Conservation (phyloP, 2,113 vertebrate species). For the Nymphicus hollandicus region DNA sequence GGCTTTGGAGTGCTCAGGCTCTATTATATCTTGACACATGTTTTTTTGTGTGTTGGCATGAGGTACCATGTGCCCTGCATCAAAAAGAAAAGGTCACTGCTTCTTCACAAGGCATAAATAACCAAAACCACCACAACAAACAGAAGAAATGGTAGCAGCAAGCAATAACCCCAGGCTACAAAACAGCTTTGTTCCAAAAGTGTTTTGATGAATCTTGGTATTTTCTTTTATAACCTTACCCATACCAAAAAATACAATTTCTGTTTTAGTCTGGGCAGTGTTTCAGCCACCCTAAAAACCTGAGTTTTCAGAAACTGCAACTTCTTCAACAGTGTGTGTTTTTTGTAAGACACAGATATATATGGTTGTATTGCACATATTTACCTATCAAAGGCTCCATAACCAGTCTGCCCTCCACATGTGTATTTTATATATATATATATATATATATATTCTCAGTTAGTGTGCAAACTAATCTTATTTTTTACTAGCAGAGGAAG, state of each 20-base stretch:
- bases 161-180: background rate
- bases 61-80: background rate
- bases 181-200: background rate
- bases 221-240: background rate
- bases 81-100: background rate
- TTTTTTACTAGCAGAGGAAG: background rate
- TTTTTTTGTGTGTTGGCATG: background rate
- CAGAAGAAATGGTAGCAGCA: background rate
- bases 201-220: background rate
- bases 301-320: background rate
- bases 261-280: background rate
- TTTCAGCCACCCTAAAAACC: background rate
- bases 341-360: background rate
- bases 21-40: fast-evolving
- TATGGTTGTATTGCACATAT: background rate
- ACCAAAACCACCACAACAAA: background rate
- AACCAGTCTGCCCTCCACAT: background rate
- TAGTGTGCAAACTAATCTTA: background rate
- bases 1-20: fast-evolving
- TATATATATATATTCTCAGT: background rate
- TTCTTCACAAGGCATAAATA: background rate
- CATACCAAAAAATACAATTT: background rate
- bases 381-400: background rate
- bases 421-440: background rate
- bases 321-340: background rate